Evolutionary conservation across 2,888 invertebrate genomes (phyloP).

Genomic region (Miltochrista miniata): DNA sequence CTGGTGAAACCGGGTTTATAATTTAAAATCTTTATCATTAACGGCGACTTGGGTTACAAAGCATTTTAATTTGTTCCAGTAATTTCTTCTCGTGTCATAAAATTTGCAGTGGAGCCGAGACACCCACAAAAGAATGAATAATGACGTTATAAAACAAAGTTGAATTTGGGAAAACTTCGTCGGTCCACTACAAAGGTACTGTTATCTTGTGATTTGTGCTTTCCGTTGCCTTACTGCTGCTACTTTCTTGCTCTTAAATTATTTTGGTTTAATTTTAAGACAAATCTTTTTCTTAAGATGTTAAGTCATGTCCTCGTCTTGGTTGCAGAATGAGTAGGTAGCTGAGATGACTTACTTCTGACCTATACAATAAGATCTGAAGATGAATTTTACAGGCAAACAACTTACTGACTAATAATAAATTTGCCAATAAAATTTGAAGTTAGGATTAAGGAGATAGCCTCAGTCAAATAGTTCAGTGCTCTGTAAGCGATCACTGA

Average conservation of each 20-base stretch:
- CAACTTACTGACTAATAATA: too few relatives aligned
- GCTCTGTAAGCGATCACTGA: too few relatives aligned
- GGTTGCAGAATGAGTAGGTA: too few relatives aligned
- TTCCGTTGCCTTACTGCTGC: constrained; percentile 41
- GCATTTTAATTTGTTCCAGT: constrained; percentile 73
- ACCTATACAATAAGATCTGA: too few relatives aligned
- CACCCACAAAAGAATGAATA: constrained; percentile 80
- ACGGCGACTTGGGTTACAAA: constrained; percentile 57
- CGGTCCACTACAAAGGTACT: constrained; percentile 59
- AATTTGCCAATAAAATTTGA: too few relatives aligned
- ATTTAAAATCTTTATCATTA: constrained; percentile 34
- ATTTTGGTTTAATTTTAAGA: neutral
- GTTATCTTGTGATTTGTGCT: constrained; percentile 70
- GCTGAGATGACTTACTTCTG: too few relatives aligned
- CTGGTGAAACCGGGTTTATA: constrained; percentile 32
- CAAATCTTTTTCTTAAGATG: neutral
- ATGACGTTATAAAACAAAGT: constrained; percentile 79
- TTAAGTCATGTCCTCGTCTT: too few relatives aligned
- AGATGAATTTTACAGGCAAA: too few relatives aligned
- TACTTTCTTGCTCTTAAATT: constrained; percentile 1
- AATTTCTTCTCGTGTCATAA: constrained; percentile 76
- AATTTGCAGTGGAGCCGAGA: constrained; percentile 68
- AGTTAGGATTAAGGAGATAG: too few relatives aligned
- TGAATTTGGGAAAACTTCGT: constrained; percentile 66
- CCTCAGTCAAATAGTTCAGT: too few relatives aligned